A percentile compares a stretch with the other conserved stretches of the same genome.
These are phyloP conservation scores for Linnaemya vulpina DNA, from an alignment of 2,888 invertebrate genomes.

Conservation along the genomic window DNA sequence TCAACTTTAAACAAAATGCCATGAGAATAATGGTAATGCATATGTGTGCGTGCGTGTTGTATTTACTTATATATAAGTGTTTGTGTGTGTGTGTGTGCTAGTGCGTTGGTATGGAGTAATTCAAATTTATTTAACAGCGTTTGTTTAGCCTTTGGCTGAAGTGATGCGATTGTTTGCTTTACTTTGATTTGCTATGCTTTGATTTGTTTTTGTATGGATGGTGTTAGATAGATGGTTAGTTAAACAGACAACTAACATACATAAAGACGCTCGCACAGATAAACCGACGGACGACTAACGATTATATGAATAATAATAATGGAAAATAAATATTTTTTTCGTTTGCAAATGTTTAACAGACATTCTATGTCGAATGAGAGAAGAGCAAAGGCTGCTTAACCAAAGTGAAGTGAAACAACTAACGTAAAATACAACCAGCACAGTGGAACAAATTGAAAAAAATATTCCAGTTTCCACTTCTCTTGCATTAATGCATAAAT, in stretches of 20 bases:
- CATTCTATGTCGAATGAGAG: constrained; percentile 62
- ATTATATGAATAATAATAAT: constrained; percentile 62
- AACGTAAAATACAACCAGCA: constrained; percentile 11
- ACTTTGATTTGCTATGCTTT: constrained; percentile 48
- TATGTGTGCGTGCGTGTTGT: neutral
- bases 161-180: constrained; percentile 55
- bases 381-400: constrained; percentile 42
- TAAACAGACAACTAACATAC: constrained; percentile 38
- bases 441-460: constrained; percentile 22
- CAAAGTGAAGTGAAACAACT: constrained; percentile 9
- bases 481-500: neutral
- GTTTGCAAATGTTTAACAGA: constrained; percentile 46
- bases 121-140: constrained; percentile 53
- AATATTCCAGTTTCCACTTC: neutral
- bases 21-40: neutral
- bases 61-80: too few relatives aligned
- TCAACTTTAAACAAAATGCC: constrained; percentile 34
- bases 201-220: constrained; percentile 40
- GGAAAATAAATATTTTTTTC: constrained; percentile 46
- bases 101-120: constrained; percentile 15
- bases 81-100: neutral
- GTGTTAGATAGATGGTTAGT: constrained; percentile 62
- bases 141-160: constrained; percentile 60
- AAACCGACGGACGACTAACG: constrained; percentile 9
- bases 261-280: neutral